phyloP scores from a whole-genome alignment of 2,888 invertebrate genomes.

The Netelia virgata region DNA sequence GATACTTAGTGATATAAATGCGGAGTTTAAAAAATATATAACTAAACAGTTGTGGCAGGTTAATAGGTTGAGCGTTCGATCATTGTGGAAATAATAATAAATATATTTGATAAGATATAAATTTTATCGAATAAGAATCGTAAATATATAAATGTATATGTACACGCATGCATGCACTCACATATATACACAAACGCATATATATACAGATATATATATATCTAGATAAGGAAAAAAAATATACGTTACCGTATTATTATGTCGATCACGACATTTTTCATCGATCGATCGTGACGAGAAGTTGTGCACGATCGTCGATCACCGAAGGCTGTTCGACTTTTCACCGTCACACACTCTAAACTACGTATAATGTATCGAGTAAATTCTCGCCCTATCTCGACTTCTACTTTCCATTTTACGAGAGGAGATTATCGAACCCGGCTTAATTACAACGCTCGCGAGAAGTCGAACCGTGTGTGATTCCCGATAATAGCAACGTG shows the following conservation, averaged over 20 bases:
- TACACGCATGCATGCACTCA: too few relatives aligned
- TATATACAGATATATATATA: not conserved
- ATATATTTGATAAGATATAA: conserved; percentile 52
- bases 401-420: conserved; percentile 59
- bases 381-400: conserved; percentile 13
- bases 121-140: conserved; percentile 47
- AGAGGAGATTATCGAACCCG: conserved; percentile 46
- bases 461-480: conserved; percentile 5
- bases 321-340: conserved; percentile 49
- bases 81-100: conserved; percentile 55
- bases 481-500: conserved; percentile 46
- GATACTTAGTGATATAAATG: conserved; percentile 44
- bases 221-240: not conserved
- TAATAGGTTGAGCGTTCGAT: conserved; percentile 58
- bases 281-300: conserved; percentile 63
- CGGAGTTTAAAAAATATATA: conserved; percentile 44
- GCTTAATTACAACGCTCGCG: conserved; percentile 60
- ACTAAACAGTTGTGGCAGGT: conserved; percentile 32
- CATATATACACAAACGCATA: not conserved
- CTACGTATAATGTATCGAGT: conserved; percentile 17
- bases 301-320: conserved; percentile 58
- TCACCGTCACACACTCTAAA: conserved; percentile 26
- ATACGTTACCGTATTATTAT: conserved; percentile 21
- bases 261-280: conserved; percentile 55
- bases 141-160: conserved; percentile 5